These are phyloP conservation scores for Pachyrhynchus sulphureomaculatus DNA, from an alignment of 1,140 invertebrate species.

Conservation along the genomic window DNA sequence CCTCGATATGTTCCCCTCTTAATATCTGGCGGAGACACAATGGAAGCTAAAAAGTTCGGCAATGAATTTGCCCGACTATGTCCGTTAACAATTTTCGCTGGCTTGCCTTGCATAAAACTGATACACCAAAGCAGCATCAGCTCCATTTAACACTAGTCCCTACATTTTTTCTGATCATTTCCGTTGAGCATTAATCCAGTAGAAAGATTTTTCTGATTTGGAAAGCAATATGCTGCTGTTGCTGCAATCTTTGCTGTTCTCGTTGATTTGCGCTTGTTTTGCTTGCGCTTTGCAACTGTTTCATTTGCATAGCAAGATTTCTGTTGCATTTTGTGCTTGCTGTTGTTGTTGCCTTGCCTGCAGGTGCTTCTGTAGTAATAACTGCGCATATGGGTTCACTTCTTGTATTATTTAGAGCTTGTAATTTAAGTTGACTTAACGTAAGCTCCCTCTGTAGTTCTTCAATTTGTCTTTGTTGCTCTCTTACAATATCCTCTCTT, in stretches of 20 bases:
- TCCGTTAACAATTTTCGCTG: conserved; percentile 45
- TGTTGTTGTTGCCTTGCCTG: conserved; percentile 69
- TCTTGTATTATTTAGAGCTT: conserved; percentile 54
- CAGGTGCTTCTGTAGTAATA: conserved; percentile 53
- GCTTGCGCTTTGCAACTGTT: conserved; percentile 49
- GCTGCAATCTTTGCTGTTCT: conserved; percentile 47
- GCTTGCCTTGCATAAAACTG: conserved; percentile 50
- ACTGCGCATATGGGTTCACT: conserved; percentile 45
- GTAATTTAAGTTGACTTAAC: conserved; percentile 70
- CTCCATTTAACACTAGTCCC: conserved; percentile 44
- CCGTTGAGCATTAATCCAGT: conserved; percentile 28
- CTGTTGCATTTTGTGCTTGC: conserved; percentile 51
- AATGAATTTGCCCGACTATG: conserved; percentile 53
- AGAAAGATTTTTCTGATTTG: conserved; percentile 47
- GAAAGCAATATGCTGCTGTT: conserved; percentile 51
- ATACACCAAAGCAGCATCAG: conserved; percentile 49
- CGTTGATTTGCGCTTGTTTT: conserved; percentile 39
- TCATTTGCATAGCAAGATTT: conserved; percentile 44
- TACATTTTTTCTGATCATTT: conserved; percentile 36
- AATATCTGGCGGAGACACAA: conserved; percentile 43
- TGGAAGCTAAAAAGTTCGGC: conserved; percentile 57
- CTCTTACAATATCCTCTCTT: conserved; percentile 73
- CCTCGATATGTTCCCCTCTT: conserved; percentile 48
- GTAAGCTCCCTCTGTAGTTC: conserved; percentile 82
- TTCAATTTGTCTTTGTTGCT: conserved; percentile 85